Evolutionary conservation across 2,888 invertebrate genomes (phyloP), one percentile per base, ranked within the genome.

Genomic region (Thereva nobilitata): DNA sequence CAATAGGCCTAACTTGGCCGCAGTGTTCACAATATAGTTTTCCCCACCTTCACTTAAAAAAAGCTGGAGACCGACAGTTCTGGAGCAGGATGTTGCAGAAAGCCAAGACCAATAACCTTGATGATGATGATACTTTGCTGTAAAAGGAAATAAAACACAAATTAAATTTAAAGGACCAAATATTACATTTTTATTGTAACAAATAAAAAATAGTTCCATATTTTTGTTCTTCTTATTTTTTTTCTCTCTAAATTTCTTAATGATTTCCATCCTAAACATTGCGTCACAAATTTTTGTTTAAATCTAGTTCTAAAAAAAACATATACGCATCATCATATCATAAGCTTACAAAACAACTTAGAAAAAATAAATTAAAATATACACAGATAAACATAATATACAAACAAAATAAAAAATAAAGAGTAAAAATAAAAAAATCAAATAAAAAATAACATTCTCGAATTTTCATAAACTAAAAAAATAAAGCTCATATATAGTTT

Each of bases 331-430:
- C 7, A 42, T n/a, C n/a, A n/a, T 42, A 42, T 23, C 42, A 42
- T n/a, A n/a, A 2, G 7, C 7, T 42, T 42, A 9, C 42, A 42
- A 42, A 12, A 41, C 49, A 50, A 45, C 50, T 61, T 61, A 61
- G 41, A 61, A 50, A 34, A 50, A 61, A 61, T 59, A 59, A 59
- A 38, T 50, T 61, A 61, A 61, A 50, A 40, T 61, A 47, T 61
- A 35, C 61, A 61, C 61, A 50, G 50, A 61, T 61, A 61, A 49
- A 12, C 47, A 50, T 57, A 38, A 57, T 34, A 45, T 49, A 50
- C 49, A 61, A 50, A 61, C 50, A 61, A 59, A 59, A 10, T 47
- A 35, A 59, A 59, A 12, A 47, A 59, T 35, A 59, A 44, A 38
- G 35, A 35, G 37, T 59, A 59, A 61, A 61, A 49, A 50, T 40